Evolutionary conservation across 2,113 vertebrate species (phyloP), one percentile per base, ranked within the genome.

Genomic region (Sander lucioperca): DNA sequence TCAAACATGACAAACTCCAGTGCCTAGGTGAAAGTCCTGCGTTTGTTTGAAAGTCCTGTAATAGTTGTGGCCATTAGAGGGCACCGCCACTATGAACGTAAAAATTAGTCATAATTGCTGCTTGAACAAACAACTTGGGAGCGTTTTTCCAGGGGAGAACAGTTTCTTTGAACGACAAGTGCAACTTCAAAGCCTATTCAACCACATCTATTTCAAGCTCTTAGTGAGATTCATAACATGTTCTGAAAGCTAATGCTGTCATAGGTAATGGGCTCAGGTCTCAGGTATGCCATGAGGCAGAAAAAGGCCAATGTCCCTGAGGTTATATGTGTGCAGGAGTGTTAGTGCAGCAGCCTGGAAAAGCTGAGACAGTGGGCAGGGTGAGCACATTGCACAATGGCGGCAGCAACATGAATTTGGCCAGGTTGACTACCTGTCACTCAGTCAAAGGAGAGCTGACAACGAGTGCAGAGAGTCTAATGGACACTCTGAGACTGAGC

Each of bases 391-490:
- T 39, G 80, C 76, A 67, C 70, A 79, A 81, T 9, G 33, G 66
- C 70, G 53, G 78, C 65, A 84, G 80, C 66, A 66, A 82, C 93
- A 91, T 88, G 64, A 90, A 92, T 91, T 83, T 83, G 90, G 82
- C 87, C 68, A 36, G 39, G 67, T 73, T 69, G 89, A 72, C 87
- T 71, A 80, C 85, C 84, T 85, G 90, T 90, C 91, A 91, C 82
- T 90, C 87, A 83, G 80, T 79, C 0, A 30, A 85, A 54, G 64
- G 51, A 68, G 75, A 84, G 85, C 66, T 84, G 80, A 70, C 76
- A 84, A 79, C 72, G 79, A 77, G 84, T 61, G 48, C 67, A 71
- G 73, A 45, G 73, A 85, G 83, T 78, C 82, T 91, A 88, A 90
- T 91, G 86, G 85, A 90, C 77, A 77, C 76, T 88, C 66, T 16